phyloP scores from a whole-genome alignment of 1,140 invertebrate genomes.

The Watersipora subatra region DNA sequence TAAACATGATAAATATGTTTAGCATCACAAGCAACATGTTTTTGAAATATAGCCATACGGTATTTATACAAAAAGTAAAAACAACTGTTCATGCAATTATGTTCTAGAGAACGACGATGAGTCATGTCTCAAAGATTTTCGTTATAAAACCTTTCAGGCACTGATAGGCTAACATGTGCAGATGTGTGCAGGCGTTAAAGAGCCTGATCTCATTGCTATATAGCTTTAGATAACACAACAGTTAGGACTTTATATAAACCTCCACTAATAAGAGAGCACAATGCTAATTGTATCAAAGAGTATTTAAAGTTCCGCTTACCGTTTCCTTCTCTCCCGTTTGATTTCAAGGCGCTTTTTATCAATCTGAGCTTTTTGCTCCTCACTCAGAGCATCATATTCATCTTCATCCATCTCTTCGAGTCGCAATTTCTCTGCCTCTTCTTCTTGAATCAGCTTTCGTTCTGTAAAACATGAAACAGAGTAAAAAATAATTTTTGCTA shows the following conservation, averaged over 20 bases:
- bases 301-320: conserved; percentile 14
- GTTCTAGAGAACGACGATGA: too few relatives aligned
- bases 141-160: too few relatives aligned
- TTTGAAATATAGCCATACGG: too few relatives aligned
- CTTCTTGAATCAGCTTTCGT: conserved; percentile 14
- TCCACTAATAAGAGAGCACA: not conserved
- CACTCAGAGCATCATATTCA: conserved; percentile 37
- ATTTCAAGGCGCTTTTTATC: conserved; percentile 33
- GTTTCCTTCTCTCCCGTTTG: conserved; percentile 32
- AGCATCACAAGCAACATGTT: too few relatives aligned
- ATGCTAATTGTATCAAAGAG: not conserved
- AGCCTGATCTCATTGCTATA: too few relatives aligned
- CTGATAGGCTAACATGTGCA: too few relatives aligned
- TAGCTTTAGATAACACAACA: not conserved
- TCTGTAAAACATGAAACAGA: conserved; percentile 23
- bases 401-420: conserved; percentile 41
- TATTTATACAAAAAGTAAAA: too few relatives aligned
- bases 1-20: too few relatives aligned
- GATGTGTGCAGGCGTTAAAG: too few relatives aligned
- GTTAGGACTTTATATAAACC: not conserved
- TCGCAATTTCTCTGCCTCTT: conserved; percentile 24
- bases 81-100: too few relatives aligned
- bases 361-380: conserved; percentile 27
- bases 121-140: too few relatives aligned
- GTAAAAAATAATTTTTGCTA: too few relatives aligned